phyloP scores from a whole-genome alignment of 1,140 invertebrate genomes.

The Chrysomallon squamiferum region DNA sequence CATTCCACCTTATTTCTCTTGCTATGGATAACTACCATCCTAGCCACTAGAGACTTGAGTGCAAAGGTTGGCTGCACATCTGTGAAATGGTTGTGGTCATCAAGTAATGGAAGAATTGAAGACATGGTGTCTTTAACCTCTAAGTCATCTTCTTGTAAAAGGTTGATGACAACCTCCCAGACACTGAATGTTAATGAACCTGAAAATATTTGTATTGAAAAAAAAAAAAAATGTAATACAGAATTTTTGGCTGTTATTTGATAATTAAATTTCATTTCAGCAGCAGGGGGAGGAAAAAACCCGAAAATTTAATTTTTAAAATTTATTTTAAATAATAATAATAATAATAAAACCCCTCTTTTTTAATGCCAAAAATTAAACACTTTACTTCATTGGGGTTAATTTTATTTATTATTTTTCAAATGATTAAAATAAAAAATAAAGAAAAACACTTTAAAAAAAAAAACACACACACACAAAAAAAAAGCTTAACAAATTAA shows the following conservation, averaged over 20 bases:
- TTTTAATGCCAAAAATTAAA: too few species aligned
- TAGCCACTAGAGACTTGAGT: neutral
- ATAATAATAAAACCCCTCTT: too few species aligned
- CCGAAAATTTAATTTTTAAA: too few species aligned
- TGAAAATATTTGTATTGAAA: slow-evolving; percentile 5
- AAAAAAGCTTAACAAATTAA: too few species aligned
- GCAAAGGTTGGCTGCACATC: neutral
- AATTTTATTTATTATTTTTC: too few species aligned
- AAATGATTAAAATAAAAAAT: too few species aligned
- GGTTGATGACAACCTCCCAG: slow-evolving; percentile 44
- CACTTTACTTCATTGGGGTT: too few species aligned
- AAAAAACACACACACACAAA: too few species aligned
- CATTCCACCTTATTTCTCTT: slow-evolving; percentile 17
- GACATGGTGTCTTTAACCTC: slow-evolving; percentile 45
- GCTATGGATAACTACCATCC: slow-evolving; percentile 11
- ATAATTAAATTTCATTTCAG: too few species aligned
- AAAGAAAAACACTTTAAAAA: too few species aligned
- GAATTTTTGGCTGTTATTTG: neutral
- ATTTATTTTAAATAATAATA: too few species aligned
- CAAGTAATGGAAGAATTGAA: slow-evolving; percentile 19
- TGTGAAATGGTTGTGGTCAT: neutral
- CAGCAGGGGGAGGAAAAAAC: neutral
- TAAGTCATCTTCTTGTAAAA: slow-evolving; percentile 58
- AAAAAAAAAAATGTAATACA: neutral
- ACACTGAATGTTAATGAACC: slow-evolving; percentile 30